Conservation (phyloP, 2,888 invertebrate species). For the Epinotia demarniana region DNA sequence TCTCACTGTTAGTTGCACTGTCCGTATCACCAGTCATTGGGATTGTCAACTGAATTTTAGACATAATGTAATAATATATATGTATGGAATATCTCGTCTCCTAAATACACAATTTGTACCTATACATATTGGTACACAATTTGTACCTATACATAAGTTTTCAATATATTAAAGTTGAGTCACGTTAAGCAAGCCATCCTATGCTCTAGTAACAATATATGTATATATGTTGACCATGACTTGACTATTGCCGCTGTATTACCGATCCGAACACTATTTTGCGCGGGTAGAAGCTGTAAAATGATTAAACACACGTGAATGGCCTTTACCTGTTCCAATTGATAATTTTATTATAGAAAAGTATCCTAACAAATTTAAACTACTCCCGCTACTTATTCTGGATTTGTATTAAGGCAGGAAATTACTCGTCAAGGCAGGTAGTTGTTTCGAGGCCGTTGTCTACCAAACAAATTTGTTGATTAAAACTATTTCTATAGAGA, state of each 20-base stretch:
- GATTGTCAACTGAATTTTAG: neutral
- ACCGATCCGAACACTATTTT: too few species aligned
- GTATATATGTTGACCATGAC: neutral
- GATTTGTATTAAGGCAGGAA: neutral
- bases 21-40: neutral
- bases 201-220: neutral
- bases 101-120: neutral
- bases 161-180: too few species aligned
- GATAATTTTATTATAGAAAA: too few species aligned
- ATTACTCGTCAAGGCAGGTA: neutral
- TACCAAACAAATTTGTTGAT: neutral
- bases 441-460: neutral
- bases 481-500: neutral
- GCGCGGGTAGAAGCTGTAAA: too few species aligned
- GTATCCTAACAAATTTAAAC: neutral
- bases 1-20: conserved; percentile 9
- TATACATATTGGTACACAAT: neutral
- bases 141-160: neutral
- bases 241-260: too few species aligned
- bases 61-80: too few species aligned
- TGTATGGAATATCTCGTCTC: too few species aligned
- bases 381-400: neutral
- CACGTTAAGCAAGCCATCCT: neutral
- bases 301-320: too few species aligned
- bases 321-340: too few species aligned